These are phyloP conservation scores for Mycalesis mineus DNA, from an alignment of 2,888 invertebrate species.

Conservation along the genomic window DNA sequence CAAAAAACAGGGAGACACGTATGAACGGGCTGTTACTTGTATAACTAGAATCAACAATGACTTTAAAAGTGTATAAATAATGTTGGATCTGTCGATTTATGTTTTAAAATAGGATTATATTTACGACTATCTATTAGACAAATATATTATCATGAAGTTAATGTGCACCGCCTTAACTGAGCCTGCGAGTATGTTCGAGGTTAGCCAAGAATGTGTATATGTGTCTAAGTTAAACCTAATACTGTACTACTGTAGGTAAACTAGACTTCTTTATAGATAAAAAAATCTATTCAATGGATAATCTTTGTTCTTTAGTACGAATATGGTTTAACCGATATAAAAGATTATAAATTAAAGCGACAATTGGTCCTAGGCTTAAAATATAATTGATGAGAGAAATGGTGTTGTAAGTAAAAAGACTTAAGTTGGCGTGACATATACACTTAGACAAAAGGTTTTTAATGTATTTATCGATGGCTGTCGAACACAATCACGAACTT, in stretches of 20 bases:
- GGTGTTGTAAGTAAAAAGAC: neutral
- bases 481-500: too few species aligned
- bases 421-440: too few species aligned
- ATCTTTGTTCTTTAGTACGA: conserved; percentile 3
- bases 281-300: conserved; percentile 2
- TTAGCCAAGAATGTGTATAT: conserved; percentile 14
- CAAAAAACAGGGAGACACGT: too few species aligned
- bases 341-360: conserved; percentile 5
- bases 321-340: conserved; percentile 2
- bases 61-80: neutral
- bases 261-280: conserved; percentile 7
- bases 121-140: conserved; percentile 2
- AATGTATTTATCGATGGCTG: too few species aligned
- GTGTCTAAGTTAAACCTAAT: conserved; percentile 8
- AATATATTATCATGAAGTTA: conserved; percentile 8
- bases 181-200: conserved; percentile 1
- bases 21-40: too few species aligned
- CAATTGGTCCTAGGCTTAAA: conserved; percentile 2
- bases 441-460: too few species aligned
- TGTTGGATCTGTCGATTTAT: neutral
- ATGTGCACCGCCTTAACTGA: conserved; percentile 20
- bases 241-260: conserved; percentile 11
- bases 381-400: neutral
- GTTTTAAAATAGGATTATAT: neutral
- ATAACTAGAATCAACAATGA: neutral